Percentiles rank a stretch among this genome's conserved stretches.
Evolutionary conservation across 2,113 vertebrate species (phyloP).

Genomic region (Petrocephalus microphthalmus): DNA sequence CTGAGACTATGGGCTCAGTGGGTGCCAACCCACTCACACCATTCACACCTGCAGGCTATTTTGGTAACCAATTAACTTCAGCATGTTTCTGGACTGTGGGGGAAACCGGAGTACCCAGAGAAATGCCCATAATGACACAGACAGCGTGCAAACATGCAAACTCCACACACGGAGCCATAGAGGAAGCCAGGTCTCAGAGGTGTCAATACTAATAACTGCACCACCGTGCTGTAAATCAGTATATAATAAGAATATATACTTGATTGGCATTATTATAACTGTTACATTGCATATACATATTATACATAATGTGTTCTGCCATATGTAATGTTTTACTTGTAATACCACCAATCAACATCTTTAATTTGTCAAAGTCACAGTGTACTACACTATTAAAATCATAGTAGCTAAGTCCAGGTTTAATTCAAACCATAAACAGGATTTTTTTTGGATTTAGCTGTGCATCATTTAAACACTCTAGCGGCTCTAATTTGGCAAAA

Average conservation of each 20-base stretch:
- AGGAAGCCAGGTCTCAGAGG: no score
- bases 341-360: neutral
- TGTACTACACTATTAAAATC: neutral
- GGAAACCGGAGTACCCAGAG: no score
- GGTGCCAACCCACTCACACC: no score
- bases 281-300: conserved; percentile 5
- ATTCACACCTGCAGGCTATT: no score
- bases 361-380: neutral
- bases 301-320: neutral
- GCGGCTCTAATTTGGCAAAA: conserved; percentile 6
- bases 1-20: no score
- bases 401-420: neutral
- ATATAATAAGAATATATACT: neutral
- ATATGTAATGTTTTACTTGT: neutral
- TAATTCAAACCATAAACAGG: neutral
- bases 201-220: no score
- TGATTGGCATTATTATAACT: neutral
- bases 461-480: neutral
- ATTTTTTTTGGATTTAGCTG: conserved; percentile 2
- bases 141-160: no score
- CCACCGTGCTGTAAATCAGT: no score
- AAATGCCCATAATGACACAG: no score
- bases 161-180: no score
- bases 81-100: no score
- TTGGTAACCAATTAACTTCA: no score